Evolutionary conservation across 2,888 invertebrate species (phyloP).

Genomic region (Cancer borealis): DNA sequence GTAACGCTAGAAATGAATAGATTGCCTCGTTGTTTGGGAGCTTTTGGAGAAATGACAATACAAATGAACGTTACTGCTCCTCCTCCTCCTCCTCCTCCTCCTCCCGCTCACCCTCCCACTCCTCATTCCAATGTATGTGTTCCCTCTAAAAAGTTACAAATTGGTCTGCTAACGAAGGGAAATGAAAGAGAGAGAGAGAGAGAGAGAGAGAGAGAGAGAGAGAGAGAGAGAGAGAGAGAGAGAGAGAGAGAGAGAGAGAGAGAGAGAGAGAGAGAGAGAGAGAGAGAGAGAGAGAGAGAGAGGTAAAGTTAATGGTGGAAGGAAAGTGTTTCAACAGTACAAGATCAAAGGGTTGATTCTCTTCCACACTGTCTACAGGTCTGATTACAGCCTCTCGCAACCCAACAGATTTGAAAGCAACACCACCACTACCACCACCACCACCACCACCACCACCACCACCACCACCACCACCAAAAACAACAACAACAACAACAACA

Average conservation of each 20-base stretch:
- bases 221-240: too few species aligned
- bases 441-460: neutral
- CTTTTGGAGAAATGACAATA: neutral
- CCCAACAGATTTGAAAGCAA: neutral
- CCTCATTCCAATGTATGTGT: too few species aligned
- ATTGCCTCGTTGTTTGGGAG: neutral
- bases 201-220: too few species aligned
- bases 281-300: conserved; percentile 9
- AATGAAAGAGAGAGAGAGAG: too few species aligned
- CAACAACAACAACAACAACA: neutral
- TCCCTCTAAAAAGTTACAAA: too few species aligned
- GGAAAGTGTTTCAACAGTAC: neutral
- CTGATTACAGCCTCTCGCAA: neutral
- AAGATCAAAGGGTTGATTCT: neutral
- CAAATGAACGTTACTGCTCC: neutral
- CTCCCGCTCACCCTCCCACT: too few species aligned
- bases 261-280: conserved; percentile 9
- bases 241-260: too few species aligned
- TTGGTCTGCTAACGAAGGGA: too few species aligned
- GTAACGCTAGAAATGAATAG: neutral
- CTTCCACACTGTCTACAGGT: neutral
- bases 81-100: neutral
- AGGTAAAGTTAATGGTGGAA: too few species aligned
- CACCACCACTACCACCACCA: neutral
- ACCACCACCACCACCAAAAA: neutral